Percentiles rank a stretch among this genome's conserved stretches.
Evolutionary conservation across 1,140 invertebrate species (phyloP).

Genomic region (Penaeus indicus): DNA sequence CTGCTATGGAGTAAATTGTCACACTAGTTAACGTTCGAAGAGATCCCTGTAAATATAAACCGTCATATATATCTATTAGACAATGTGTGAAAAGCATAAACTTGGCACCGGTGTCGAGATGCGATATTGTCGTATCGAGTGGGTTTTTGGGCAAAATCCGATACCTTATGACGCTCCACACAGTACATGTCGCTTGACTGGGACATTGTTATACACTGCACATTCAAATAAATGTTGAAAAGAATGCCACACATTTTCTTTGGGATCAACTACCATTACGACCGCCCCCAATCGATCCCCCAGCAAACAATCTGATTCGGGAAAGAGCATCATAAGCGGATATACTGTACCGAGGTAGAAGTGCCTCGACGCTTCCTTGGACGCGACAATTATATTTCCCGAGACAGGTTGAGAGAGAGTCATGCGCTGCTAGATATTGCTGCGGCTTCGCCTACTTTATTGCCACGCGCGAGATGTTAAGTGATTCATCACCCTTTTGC

Average conservation of each 20-base stretch:
- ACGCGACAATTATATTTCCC: slow-evolving; percentile 17
- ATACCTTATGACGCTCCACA: slow-evolving; percentile 46
- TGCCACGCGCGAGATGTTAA: no score
- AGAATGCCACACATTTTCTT: no score
- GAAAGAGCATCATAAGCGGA: neutral
- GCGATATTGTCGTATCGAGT: slow-evolving; percentile 61
- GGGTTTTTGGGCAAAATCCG: slow-evolving; percentile 42
- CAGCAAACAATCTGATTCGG: neutral
- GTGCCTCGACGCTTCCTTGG: slow-evolving; percentile 12
- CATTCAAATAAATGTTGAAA: no score
- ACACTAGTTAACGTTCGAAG: no score
- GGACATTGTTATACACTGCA: no score
- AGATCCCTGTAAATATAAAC: no score
- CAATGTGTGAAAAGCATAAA: slow-evolving; percentile 40
- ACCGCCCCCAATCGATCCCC: no score
- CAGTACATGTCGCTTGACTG: neutral
- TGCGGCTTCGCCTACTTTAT: no score
- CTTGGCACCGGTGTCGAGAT: slow-evolving; percentile 45
- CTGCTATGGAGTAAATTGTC: no score
- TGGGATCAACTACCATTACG: no score
- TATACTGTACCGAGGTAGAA: slow-evolving; percentile 23
- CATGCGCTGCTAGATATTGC: no score
- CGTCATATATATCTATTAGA: neutral
- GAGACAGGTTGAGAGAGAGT: neutral
- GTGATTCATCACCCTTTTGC: no score